These are phyloP conservation scores for Nomada goodeniana DNA, from an alignment of 2,888 invertebrate species.

Conservation along the genomic window DNA sequence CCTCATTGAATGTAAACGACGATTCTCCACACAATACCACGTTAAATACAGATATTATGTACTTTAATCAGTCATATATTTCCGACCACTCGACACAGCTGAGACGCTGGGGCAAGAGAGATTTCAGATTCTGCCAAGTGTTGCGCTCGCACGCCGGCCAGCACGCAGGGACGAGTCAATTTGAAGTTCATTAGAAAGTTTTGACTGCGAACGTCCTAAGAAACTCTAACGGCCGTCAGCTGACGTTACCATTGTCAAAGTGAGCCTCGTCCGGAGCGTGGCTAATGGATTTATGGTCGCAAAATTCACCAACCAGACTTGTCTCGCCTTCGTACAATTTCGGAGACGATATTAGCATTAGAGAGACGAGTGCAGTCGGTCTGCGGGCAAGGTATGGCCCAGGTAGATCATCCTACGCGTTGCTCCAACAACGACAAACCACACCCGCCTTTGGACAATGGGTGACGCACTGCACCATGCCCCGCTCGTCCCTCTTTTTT, in stretches of 20 bases:
- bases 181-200: slow-evolving; percentile 8
- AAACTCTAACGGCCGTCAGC: slow-evolving; percentile 28
- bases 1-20: too few species aligned
- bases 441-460: slow-evolving; percentile 80
- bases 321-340: slow-evolving; percentile 74
- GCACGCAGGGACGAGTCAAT: background rate
- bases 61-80: too few species aligned
- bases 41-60: too few species aligned
- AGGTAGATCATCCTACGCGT: slow-evolving; percentile 82
- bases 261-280: slow-evolving; percentile 33
- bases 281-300: slow-evolving; percentile 67
- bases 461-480: slow-evolving; percentile 77
- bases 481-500: slow-evolving; percentile 68
- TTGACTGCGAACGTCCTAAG: slow-evolving; percentile 1
- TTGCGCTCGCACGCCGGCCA: background rate
- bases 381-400: slow-evolving; percentile 64
- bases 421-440: slow-evolving; percentile 79
- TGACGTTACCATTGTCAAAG: slow-evolving; percentile 39
- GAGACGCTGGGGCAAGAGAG: too few species aligned
- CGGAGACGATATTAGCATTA: slow-evolving; percentile 75
- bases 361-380: slow-evolving; percentile 63
- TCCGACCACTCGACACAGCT: too few species aligned
- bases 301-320: slow-evolving; percentile 65
- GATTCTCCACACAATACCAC: too few species aligned
- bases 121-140: background rate